A percentile compares a stretch with the other conserved stretches of the same genome.
Evolutionary conservation across 2,113 vertebrate species (phyloP).

Genomic region (Macrotus californicus): DNA sequence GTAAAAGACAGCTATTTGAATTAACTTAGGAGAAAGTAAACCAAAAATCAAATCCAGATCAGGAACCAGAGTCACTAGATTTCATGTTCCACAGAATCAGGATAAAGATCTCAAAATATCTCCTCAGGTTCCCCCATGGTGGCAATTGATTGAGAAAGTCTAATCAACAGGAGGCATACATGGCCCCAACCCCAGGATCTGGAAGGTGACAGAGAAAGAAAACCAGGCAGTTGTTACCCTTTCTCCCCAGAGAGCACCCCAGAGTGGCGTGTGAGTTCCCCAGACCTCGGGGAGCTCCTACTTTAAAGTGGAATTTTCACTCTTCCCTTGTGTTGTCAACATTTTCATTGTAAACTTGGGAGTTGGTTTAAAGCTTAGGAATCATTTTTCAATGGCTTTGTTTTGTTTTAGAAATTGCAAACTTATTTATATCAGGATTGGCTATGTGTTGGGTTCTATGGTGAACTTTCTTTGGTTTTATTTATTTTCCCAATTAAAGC

Average conservation of each 20-base stretch:
- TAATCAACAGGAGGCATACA: neutral
- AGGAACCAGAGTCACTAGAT: neutral
- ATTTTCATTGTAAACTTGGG: neutral
- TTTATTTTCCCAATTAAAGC: neutral
- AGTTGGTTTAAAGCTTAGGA: neutral
- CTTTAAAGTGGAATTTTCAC: no score
- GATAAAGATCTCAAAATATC: neutral
- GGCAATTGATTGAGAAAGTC: neutral
- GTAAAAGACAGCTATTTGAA: neutral
- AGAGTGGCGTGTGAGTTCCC: accelerated
- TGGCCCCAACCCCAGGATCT: neutral
- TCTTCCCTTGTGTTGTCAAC: neutral
- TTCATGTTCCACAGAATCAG: neutral
- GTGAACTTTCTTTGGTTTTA: neutral
- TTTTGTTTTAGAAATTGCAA: neutral
- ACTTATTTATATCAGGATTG: neutral
- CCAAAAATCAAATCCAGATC: neutral
- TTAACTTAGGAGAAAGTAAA: neutral
- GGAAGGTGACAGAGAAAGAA: neutral
- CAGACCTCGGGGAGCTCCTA: neutral
- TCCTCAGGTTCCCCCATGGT: neutral
- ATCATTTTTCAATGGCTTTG: neutral
- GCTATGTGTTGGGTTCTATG: neutral
- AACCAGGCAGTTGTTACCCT: accelerated
- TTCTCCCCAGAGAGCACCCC: neutral